Evolutionary conservation across 2,113 vertebrate species (phyloP).

Genomic region (Ageneiosus marmoratus): DNA sequence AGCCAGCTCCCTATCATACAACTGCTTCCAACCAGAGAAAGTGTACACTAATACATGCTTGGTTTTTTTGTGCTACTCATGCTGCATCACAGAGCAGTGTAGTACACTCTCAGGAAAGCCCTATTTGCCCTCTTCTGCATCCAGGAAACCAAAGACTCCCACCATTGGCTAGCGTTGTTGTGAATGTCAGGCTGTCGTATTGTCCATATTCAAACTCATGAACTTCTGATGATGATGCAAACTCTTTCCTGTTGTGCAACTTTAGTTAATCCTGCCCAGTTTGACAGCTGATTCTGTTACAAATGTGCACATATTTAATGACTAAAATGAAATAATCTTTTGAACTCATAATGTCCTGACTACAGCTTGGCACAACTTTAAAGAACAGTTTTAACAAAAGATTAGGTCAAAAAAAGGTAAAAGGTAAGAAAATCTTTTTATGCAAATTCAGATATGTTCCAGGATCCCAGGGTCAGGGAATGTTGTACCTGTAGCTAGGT

Average conservation of each 20-base stretch:
- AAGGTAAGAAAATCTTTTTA: neutral
- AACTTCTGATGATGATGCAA: neutral
- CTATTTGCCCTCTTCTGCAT: neutral
- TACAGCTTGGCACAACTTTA: neutral
- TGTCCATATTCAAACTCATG: neutral
- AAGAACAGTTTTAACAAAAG: neutral
- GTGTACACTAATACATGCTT: neutral
- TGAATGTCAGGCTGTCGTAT: neutral
- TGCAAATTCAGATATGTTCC: neutral
- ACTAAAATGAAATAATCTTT: neutral
- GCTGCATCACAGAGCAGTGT: neutral
- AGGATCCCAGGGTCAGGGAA: neutral
- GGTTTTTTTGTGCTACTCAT: neutral
- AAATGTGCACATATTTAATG: neutral
- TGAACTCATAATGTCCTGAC: neutral
- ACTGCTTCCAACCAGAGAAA: neutral
- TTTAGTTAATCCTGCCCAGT: neutral
- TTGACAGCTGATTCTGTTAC: neutral
- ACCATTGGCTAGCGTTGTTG: neutral
- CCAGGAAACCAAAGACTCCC: neutral
- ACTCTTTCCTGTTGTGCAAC: neutral
- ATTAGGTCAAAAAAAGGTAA: neutral
- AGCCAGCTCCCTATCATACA: neutral
- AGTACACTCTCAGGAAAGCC: neutral
- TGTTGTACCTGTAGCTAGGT: constrained; percentile 3